These are phyloP conservation scores for Bombus terrestris DNA, from an alignment of 1,140 invertebrate species.

Conservation along the genomic window DNA sequence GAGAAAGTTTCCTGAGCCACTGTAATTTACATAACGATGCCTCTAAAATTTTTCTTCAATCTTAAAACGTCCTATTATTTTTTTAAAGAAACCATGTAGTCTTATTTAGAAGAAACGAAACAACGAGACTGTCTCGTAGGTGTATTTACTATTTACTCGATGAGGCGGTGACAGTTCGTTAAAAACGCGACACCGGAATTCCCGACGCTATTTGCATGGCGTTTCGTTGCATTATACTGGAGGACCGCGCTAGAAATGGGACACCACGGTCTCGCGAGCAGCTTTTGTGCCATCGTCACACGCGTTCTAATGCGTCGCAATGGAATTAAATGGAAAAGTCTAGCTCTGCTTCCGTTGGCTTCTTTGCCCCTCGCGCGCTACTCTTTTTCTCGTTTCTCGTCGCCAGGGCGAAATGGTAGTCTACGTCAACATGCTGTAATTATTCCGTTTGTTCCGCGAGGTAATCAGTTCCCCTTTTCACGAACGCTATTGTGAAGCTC, in stretches of 20 bases:
- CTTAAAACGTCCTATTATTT: too few species aligned
- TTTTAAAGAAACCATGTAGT: too few species aligned
- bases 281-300: conserved; percentile 19
- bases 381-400: neutral
- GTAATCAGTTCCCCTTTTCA: neutral
- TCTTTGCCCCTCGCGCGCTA: neutral
- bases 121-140: too few species aligned
- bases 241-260: conserved; percentile 5
- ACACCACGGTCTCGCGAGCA: neutral
- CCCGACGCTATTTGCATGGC: neutral
- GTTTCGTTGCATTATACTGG: neutral
- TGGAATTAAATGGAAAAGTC: conserved; percentile 30
- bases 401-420: neutral
- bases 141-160: neutral
- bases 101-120: neutral
- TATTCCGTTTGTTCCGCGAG: conserved; percentile 21
- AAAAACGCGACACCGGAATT: neutral
- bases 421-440: conserved; percentile 16
- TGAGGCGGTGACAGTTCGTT: neutral
- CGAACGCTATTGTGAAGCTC: too few species aligned
- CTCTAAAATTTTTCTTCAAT: too few species aligned
- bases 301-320: conserved; percentile 16
- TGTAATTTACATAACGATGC: too few species aligned
- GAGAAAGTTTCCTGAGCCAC: too few species aligned
- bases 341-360: neutral